Evolutionary conservation across 2,888 invertebrate genomes (phyloP).

Genomic region (Eupithecia subfuscata): DNA sequence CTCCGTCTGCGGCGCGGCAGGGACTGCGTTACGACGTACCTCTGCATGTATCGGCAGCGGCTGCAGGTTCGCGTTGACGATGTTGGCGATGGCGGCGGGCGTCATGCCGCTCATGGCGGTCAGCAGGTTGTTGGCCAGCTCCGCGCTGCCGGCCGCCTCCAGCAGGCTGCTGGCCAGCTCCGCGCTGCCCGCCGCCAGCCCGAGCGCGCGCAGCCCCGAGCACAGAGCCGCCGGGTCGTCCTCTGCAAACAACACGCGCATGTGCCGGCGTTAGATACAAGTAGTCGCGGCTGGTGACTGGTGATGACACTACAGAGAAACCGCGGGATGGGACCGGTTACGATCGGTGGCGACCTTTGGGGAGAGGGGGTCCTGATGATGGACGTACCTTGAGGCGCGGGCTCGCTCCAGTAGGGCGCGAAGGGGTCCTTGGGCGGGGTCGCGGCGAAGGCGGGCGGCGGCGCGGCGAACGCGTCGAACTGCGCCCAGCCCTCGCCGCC

Average conservation of each 20-base stretch:
- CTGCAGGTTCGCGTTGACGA: slow-evolving; percentile 57
- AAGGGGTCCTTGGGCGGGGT: slow-evolving; percentile 36
- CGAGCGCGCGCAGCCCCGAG: not conserved
- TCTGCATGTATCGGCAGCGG: slow-evolving; percentile 20
- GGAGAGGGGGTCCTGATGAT: not conserved
- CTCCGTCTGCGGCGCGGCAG: too few species aligned
- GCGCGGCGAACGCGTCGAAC: slow-evolving; percentile 51
- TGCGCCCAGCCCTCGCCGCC: slow-evolving; percentile 69
- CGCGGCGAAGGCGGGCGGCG: slow-evolving; percentile 35
- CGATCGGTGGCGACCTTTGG: too few species aligned
- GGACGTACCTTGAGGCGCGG: slow-evolving; percentile 23
- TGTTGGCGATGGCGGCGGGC: slow-evolving; percentile 60
- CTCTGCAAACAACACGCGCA: not conserved
- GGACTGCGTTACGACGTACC: not conserved
- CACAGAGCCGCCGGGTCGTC: not conserved
- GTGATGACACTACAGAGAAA: too few species aligned
- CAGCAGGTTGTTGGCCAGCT: slow-evolving; percentile 66
- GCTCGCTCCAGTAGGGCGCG: slow-evolving; percentile 55
- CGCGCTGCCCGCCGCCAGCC: not conserved
- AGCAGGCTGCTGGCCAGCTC: not conserved
- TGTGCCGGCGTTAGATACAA: too few species aligned
- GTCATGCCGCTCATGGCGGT: slow-evolving; percentile 72
- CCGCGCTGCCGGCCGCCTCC: not conserved
- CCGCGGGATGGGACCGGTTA: too few species aligned
- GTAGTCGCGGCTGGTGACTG: too few species aligned